Evolutionary conservation across 2,888 invertebrate genomes (phyloP), one percentile per base, ranked within the genome.

Genomic region (Meiosimyza platycephala): DNA sequence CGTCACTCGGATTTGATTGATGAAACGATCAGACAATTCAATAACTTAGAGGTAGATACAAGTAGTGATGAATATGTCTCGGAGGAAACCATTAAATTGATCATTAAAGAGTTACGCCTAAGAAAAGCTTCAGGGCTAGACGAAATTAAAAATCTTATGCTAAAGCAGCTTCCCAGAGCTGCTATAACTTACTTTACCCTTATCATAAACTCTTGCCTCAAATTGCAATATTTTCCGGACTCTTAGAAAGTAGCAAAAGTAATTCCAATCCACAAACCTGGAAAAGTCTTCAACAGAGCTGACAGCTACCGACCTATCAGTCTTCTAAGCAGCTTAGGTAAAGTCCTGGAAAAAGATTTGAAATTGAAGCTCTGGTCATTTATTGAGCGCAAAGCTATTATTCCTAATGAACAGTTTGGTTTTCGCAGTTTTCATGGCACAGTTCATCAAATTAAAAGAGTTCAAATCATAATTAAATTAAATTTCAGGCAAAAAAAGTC

Each of bases 201-300:
- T 51, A 3, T 51, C 12, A 65, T n/a, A 4, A 51, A 65, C 22
- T 50, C 65, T 15, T 65, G 65, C 33, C 51, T 65, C 13, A 71
- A 64, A 64, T 18, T 55, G 13, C n/a, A 71, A 55, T 59, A 40
- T 48, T 59, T 55, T 28, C 68, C 68, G 15, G 22, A 33, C 22
- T 6, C 16, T 2, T 59, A 50, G 59, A 59, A 59, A 59, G 18
- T 47, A 1, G 68, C 57, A 7, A 59, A 68, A 68, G 50, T 57
- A 0, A 28, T 50, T 2, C 68, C 47, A 12, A 68, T 68, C 47
- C n/a, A n/a, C 16, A 68, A 59, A 18, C 40, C 28, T 2, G 50
- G 48, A 33, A 69, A 69, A 33, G 3, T 22, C 7, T 11, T 33
- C 15, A 65, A 65, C 16, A 15, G 11, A 22, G 18, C 33, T 16